Evolutionary conservation across 2,113 vertebrate genomes (phyloP), one percentile per base, ranked within the genome.

Genomic region (Chlamydotis undulata): DNA sequence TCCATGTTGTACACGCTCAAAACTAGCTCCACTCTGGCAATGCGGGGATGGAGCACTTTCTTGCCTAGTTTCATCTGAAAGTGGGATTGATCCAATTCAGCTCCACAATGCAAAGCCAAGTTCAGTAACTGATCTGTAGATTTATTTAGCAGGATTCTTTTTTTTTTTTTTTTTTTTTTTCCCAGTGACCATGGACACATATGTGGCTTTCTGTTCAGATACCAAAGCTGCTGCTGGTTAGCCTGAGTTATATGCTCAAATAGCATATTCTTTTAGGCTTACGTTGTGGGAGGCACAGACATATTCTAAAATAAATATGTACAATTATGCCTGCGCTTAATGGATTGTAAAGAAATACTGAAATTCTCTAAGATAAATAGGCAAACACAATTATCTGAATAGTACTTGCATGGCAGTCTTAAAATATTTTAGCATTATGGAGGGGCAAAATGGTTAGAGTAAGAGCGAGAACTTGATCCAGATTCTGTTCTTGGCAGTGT

Each of bases 1-100:
- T 47, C 23, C 25, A 5, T 0, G 0, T 21, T 76, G 10, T 63
- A 56, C 29, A 16, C 10, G 3, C 31, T 65, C 13, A 37, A 21
- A 49, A 69, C 2, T 24, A 31, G 11, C 19, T 52, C 14, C 56
- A 0, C 26, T 81, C 37, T 74, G 59, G 21, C 31, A 39, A 0
- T 16, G 33, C 5, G 8, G 29, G 10, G 4, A 60, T 37, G n/a
- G 28, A 84, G 19, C 61, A 70, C 17, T 24, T 49, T 71, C 55
- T 57, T 87, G 22, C 7, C 61, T 71, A 18, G 8, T 79, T 79
- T 81, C 2, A 12, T 55, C 31, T 41, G 14, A 18, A 83, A 63
- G 37, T 26, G 6, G 4, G 6, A 24, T 70, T 78, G 28, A 5
- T 59, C 6, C 14, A 56, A 4, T 63, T 63, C 25, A 75, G 60